phyloP scores from a whole-genome alignment of 2,797 vertebrate species.

The Myiothlypis coronata region DNA sequence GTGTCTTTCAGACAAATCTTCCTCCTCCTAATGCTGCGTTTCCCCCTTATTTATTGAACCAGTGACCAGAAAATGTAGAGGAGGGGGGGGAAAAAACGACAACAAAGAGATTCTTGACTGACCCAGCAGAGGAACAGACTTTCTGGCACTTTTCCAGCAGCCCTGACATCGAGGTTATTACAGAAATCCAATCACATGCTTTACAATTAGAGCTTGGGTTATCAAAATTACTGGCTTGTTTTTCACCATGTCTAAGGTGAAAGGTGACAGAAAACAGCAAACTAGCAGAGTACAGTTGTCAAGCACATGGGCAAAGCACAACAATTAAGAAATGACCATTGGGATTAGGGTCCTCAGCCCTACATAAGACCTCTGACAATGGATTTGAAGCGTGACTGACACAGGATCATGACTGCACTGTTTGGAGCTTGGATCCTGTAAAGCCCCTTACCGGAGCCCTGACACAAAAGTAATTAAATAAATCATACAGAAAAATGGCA shows the following conservation, averaged over 20 bases:
- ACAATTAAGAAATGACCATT: neutral
- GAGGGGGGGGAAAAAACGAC: neutral
- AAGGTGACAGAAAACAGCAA: slow-evolving; percentile 16
- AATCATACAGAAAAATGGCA: neutral
- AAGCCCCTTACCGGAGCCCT: neutral
- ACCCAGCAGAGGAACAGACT: neutral
- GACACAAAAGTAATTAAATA: slow-evolving; percentile 34
- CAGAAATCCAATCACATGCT: neutral
- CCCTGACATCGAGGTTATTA: neutral
- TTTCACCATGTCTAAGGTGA: neutral
- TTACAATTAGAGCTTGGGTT: slow-evolving; percentile 13
- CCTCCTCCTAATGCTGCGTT: neutral
- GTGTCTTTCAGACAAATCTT: neutral
- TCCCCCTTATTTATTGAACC: neutral
- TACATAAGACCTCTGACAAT: neutral
- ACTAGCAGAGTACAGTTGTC: neutral
- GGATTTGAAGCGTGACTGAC: slow-evolving; percentile 5
- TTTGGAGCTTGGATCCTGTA: neutral
- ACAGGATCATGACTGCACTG: neutral
- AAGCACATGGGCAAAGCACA: neutral
- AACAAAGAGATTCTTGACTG: neutral
- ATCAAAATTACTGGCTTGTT: slow-evolving; percentile 7
- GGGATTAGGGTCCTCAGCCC: neutral
- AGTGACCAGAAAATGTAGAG: neutral
- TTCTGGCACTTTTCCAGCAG: neutral